Conservation (phyloP, 2,888 invertebrate genomes). For the Clanis bilineata region DNA sequence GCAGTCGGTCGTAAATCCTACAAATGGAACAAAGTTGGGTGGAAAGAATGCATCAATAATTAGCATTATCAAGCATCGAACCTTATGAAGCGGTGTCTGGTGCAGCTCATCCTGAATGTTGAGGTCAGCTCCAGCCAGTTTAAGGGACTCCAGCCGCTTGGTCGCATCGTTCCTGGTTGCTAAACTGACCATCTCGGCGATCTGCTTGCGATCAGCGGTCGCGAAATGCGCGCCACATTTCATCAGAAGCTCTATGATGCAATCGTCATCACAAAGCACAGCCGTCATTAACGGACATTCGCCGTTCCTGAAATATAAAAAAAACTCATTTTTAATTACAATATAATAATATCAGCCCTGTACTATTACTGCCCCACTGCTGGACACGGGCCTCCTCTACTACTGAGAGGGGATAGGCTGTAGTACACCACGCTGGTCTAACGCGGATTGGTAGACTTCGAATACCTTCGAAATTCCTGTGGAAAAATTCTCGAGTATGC, state of each 20-base stretch:
- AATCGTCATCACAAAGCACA: conserved; percentile 83
- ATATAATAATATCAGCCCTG: no score
- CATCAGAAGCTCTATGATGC: conserved; percentile 85
- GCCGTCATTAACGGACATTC: conserved; percentile 88
- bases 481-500: no score
- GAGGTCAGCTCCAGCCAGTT: conserved; percentile 86
- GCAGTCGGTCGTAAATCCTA: no score
- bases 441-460: no score
- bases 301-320: conserved; percentile 54
- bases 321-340: no score
- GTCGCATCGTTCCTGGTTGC: conserved; percentile 84
- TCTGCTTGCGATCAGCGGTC: conserved; percentile 74
- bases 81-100: conserved; percentile 87
- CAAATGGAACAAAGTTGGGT: no score
- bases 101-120: conserved; percentile 83
- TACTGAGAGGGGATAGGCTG: no score
- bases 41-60: not conserved
- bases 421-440: no score
- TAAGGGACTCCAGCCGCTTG: conserved; percentile 82
- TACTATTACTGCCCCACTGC: no score
- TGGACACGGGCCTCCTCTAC: no score
- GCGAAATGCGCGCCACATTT: conserved; percentile 90
- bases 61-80: conserved; percentile 30
- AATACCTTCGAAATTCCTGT: no score
- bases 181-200: conserved; percentile 86